Evolutionary conservation across 2,113 vertebrate species (phyloP), one percentile per base, ranked within the genome.

Genomic region (Mus spicilegus): DNA sequence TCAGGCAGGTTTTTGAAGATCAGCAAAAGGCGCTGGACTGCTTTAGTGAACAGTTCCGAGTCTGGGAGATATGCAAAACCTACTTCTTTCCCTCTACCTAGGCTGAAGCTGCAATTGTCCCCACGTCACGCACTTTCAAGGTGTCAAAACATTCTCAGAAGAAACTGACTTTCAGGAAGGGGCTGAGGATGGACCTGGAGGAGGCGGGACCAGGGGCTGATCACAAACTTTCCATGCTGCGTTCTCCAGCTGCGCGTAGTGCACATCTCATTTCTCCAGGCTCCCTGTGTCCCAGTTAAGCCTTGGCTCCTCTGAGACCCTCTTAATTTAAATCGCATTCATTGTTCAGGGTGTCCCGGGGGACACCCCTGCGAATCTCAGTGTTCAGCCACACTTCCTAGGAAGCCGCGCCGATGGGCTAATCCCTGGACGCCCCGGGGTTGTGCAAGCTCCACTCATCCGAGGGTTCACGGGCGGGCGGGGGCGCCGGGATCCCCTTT

Each of bases 221-320:
- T 39, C 56, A 39, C 61, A 77, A 96, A 95, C 92, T 95, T 95
- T 49, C 70, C 13, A 65, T 5, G 78, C 16, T 0, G 73, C 22
- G 19, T 24, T 70, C 69, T 58, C 67, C 42, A 26, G 67, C 58
- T 22, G 67, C 39, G 49, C 28, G 13, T 56, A 12, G 33, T 28
- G 51, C 61, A 20, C 24, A 17, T 42, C 30, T 46, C 67, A 5
- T 17, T 65, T 24, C 76, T 61, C 65, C 14, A 30, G 70, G 91
- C 46, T 58, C 30, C 33, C 4, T 28, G 63, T 13, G 93, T 70
- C 54, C 56, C 72, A 39, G 2, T 51, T 49, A 51, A 80, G 26
- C 82, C 30, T 5, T 22, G 7, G 19, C 46, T 39, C 93, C 69
- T 28, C 19, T 6, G 33, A 58, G 39, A 58, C 28, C 22, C 28